These are phyloP conservation scores for Ommatoiulus sabulosus DNA, from an alignment of 2,888 invertebrate genomes.

Conservation along the genomic window DNA sequence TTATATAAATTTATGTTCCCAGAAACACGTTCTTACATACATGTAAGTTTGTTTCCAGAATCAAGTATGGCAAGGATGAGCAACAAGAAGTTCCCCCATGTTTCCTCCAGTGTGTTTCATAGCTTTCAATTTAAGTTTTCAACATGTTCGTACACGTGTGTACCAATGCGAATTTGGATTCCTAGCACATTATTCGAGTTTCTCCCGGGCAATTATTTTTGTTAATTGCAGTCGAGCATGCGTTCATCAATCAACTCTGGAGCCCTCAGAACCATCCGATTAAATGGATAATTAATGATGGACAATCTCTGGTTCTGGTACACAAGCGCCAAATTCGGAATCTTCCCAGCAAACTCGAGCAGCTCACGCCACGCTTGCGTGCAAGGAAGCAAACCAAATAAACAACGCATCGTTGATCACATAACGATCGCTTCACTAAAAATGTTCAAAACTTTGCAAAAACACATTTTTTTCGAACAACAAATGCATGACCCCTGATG, in stretches of 20 bases:
- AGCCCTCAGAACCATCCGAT: not conserved
- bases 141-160: no score
- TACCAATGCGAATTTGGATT: no score
- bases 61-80: no score
- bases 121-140: no score
- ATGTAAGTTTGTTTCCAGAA: no score
- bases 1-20: no score
- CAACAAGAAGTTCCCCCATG: no score
- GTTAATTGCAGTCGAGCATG: not conserved
- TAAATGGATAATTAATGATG: not conserved
- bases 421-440: not conserved
- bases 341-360: not conserved
- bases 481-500: not conserved
- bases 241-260: not conserved
- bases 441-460: not conserved
- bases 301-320: not conserved
- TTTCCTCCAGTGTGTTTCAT: no score
- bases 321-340: not conserved
- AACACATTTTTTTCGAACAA: not conserved
- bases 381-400: not conserved
- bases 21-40: no score
- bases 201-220: not conserved
- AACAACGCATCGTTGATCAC: not conserved
- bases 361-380: not conserved
- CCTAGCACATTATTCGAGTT: not conserved